phyloP scores from a whole-genome alignment of 2,113 vertebrate species.

The Ictalurus furcatus region DNA sequence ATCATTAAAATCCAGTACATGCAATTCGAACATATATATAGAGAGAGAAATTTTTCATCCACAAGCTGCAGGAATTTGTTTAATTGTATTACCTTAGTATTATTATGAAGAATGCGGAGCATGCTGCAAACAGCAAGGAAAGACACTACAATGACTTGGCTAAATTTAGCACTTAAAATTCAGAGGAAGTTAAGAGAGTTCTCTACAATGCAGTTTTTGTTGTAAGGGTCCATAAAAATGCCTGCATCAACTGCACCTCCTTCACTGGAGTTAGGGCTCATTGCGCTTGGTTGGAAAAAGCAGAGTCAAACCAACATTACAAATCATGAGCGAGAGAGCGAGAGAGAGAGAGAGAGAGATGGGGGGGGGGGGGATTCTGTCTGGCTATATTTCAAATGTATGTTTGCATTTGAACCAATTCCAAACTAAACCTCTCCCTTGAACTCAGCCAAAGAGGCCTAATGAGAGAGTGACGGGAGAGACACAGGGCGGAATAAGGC shows the following conservation, averaged over 20 bases:
- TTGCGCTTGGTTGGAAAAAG: slow-evolving; percentile 42
- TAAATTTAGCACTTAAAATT: slow-evolving; percentile 4
- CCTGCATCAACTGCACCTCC: slow-evolving; percentile 16
- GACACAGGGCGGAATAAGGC: slow-evolving; percentile 32
- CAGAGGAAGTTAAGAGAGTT: neutral
- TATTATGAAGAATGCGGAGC: neutral
- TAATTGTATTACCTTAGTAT: neutral
- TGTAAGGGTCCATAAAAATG: slow-evolving; percentile 27
- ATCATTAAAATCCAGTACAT: neutral
- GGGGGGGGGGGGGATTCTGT: slow-evolving; percentile 34
- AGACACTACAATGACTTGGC: neutral
- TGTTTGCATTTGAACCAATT: slow-evolving; percentile 70
- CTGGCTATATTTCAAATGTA: slow-evolving; percentile 64
- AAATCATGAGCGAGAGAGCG: slow-evolving; percentile 53
- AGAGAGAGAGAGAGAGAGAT: slow-evolving; percentile 21
- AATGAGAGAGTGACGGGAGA: slow-evolving; percentile 62
- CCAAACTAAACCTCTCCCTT: slow-evolving; percentile 67
- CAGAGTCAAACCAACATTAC: slow-evolving; percentile 45
- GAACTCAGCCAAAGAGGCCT: slow-evolving; percentile 61
- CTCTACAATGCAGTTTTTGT: slow-evolving; percentile 21
- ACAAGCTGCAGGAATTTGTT: neutral
- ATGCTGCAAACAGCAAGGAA: neutral
- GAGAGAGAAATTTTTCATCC: neutral
- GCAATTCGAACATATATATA: neutral
- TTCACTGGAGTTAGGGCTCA: slow-evolving; percentile 36